These are phyloP conservation scores for Chrysopilus asiliformis DNA, from an alignment of 2,888 invertebrate species.

Conservation along the genomic window DNA sequence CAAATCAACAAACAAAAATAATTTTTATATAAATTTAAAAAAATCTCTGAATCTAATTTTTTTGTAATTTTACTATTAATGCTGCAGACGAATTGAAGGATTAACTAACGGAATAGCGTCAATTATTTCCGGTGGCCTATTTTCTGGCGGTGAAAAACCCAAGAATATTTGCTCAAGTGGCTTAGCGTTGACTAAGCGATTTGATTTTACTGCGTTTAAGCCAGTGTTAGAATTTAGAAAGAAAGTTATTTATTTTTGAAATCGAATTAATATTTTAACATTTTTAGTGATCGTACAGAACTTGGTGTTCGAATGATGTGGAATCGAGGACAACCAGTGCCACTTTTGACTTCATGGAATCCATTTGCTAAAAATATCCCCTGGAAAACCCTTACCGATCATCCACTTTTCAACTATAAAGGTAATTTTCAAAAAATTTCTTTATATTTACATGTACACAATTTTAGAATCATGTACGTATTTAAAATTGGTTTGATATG, in stretches of 20 bases:
- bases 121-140: slow-evolving; percentile 15
- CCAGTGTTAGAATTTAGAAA: slow-evolving; percentile 16
- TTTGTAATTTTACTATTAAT: slow-evolving; percentile 4
- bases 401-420: slow-evolving; percentile 64
- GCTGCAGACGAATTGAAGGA: slow-evolving; percentile 18
- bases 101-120: slow-evolving; percentile 19
- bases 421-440: slow-evolving; percentile 34
- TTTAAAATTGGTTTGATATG: slow-evolving; percentile 8
- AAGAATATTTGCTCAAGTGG: slow-evolving; percentile 2
- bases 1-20: too few relatives aligned
- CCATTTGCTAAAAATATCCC: slow-evolving; percentile 70
- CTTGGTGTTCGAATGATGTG: slow-evolving; percentile 64
- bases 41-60: background rate
- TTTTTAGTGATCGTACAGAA: slow-evolving; percentile 53
- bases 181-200: slow-evolving; percentile 15
- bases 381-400: slow-evolving; percentile 63
- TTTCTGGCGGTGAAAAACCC: slow-evolving; percentile 10
- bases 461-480: too few relatives aligned
- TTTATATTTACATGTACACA: too few relatives aligned
- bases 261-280: slow-evolving; percentile 9
- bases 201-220: slow-evolving; percentile 18
- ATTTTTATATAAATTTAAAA: background rate
- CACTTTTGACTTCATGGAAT: slow-evolving; percentile 66
- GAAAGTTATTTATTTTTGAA: background rate
- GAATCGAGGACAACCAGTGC: slow-evolving; percentile 57